Conservation (phyloP, 64 coral and sea anemone genomes). For the Pachyseris speciosa region DNA sequence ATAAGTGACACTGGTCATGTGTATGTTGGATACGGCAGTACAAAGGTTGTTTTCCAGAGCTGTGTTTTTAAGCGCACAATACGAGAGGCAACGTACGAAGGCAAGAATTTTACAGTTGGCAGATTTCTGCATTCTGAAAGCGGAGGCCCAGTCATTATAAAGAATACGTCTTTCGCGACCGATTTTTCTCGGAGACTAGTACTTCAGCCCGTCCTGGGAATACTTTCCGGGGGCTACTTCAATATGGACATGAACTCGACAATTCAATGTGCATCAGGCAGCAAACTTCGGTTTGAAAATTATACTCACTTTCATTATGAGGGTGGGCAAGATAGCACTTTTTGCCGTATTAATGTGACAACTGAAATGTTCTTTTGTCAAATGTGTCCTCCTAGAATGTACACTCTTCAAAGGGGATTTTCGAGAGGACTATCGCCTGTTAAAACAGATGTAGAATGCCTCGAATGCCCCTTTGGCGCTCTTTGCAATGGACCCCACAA, state of each 20-base stretch:
- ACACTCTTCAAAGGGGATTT: conserved; percentile 62
- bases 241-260: neutral
- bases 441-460: neutral
- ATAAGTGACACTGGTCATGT: neutral
- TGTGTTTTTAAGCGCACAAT: neutral
- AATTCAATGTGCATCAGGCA: neutral
- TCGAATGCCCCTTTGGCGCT: conserved; percentile 56
- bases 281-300: neutral
- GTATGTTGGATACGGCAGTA: conserved; percentile 15
- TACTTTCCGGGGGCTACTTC: neutral
- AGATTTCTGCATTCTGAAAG: conserved; percentile 12
- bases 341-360: conserved; percentile 43
- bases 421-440: neutral
- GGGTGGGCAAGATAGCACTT: neutral
- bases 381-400: conserved; percentile 43
- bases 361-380: neutral
- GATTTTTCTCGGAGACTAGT: neutral
- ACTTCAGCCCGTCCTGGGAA: neutral
- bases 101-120: neutral
- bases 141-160: neutral
- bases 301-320: neutral
- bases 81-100: neutral
- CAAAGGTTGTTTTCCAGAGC: neutral
- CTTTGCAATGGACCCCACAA: conserved; percentile 16
- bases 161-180: conserved; percentile 6